Percentiles rank a stretch among this genome's conserved stretches.
Evolutionary conservation across 2,113 vertebrate species (phyloP).

Genomic region (Sinocyclocheilus anophthalmus): DNA sequence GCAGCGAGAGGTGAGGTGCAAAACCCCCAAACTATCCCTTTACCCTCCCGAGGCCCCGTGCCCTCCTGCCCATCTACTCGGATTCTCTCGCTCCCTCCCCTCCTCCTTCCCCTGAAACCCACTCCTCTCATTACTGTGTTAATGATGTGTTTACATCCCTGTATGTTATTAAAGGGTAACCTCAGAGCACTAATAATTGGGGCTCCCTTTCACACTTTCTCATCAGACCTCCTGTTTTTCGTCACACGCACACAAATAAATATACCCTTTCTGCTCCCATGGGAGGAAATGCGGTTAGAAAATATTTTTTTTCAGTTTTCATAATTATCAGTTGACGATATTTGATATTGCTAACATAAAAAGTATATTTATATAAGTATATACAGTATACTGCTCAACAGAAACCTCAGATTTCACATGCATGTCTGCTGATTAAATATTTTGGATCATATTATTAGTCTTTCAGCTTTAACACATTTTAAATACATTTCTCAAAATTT

Average conservation of each 20-base stretch:
- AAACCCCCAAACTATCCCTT: slow-evolving; percentile 39
- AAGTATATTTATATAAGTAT: not conserved
- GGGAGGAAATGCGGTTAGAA: not conserved
- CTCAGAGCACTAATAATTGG: slow-evolving; percentile 58
- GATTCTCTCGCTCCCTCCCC: slow-evolving; percentile 22
- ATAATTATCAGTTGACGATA: not conserved
- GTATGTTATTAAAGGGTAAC: slow-evolving; percentile 61
- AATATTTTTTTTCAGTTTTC: not conserved
- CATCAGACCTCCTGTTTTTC: slow-evolving; percentile 38
- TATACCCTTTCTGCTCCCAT: slow-evolving; percentile 23
- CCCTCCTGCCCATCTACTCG: slow-evolving; percentile 45
- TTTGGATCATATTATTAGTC: too few relatives aligned
- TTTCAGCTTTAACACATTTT: too few relatives aligned
- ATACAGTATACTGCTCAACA: too few relatives aligned
- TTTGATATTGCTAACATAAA: not conserved
- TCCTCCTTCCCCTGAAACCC: slow-evolving; percentile 24
- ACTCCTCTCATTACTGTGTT: slow-evolving; percentile 58
- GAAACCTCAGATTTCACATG: too few relatives aligned
- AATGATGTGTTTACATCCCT: slow-evolving; percentile 61
- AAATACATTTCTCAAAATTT: too few relatives aligned
- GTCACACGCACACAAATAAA: slow-evolving; percentile 58
- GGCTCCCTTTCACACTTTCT: slow-evolving; percentile 49
- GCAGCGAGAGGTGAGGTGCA: slow-evolving; percentile 34
- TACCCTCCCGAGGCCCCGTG: slow-evolving; percentile 35
- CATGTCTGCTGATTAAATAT: too few relatives aligned